phyloP scores from a whole-genome alignment of 2,888 invertebrate species.

The Chrysodeixis includens region DNA sequence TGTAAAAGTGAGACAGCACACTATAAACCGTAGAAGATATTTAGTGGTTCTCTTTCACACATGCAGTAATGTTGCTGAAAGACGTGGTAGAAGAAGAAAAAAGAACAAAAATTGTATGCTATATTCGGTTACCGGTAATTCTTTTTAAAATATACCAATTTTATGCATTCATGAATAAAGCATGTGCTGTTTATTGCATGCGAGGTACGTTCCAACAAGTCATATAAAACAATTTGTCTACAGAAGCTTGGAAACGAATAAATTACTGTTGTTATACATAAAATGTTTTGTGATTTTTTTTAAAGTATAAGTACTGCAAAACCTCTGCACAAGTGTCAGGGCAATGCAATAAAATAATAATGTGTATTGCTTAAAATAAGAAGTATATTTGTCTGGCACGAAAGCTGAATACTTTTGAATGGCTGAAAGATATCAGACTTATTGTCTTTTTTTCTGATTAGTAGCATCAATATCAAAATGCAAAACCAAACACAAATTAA shows the following conservation, averaged over 20 bases:
- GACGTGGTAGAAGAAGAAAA: slow-evolving; percentile 49
- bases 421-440: too few relatives aligned
- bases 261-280: not conserved
- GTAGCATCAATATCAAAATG: too few relatives aligned
- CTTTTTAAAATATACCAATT: not conserved
- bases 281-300: not conserved
- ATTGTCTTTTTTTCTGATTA: too few relatives aligned
- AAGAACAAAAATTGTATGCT: slow-evolving; percentile 34
- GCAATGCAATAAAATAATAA: too few relatives aligned
- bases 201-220: slow-evolving; percentile 1
- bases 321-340: not conserved
- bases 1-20: too few relatives aligned
- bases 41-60: too few relatives aligned
- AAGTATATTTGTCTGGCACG: too few relatives aligned
- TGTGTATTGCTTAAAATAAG: too few relatives aligned
- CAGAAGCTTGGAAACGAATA: slow-evolving; percentile 1
- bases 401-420: too few relatives aligned
- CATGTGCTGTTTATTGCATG: slow-evolving; percentile 1
- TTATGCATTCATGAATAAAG: not conserved
- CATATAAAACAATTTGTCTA: slow-evolving; percentile 5
- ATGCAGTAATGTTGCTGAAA: too few relatives aligned
- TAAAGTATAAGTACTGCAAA: not conserved
- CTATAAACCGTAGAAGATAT: too few relatives aligned
- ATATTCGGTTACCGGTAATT: slow-evolving; percentile 39
- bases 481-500: too few relatives aligned